Conservation (phyloP, 2,888 invertebrate species). For the Lasioglossum oenotherae region DNA sequence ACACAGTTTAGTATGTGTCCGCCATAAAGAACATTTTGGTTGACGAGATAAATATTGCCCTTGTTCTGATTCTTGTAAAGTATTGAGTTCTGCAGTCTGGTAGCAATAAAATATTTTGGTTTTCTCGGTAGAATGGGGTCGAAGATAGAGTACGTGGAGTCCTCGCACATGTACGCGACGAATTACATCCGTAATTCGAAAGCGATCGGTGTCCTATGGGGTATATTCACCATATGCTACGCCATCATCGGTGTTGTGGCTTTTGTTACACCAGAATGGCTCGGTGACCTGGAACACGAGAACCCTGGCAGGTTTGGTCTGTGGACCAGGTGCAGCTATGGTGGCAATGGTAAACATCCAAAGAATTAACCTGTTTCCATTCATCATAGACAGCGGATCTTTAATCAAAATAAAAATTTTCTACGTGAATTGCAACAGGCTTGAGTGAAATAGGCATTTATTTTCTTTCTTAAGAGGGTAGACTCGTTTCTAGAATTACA, state of each 20-base stretch:
- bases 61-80: too few relatives aligned
- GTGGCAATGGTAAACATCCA: constrained; percentile 78
- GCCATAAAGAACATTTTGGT: too few relatives aligned
- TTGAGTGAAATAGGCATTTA: too few relatives aligned
- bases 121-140: constrained; percentile 89
- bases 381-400: too few relatives aligned
- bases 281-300: constrained; percentile 93
- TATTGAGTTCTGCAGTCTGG: not conserved
- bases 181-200: constrained; percentile 96
- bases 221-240: constrained; percentile 98
- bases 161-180: constrained; percentile 95
- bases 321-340: constrained; percentile 93
- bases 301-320: constrained; percentile 96
- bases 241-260: constrained; percentile 97
- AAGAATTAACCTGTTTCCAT: not conserved
- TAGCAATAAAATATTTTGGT: not conserved
- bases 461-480: too few relatives aligned
- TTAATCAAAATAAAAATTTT: too few relatives aligned
- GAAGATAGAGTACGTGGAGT: constrained; percentile 96
- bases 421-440: too few relatives aligned
- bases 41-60: too few relatives aligned
- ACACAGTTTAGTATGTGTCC: too few relatives aligned
- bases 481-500: too few relatives aligned
- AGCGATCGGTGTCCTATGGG: constrained; percentile 99
- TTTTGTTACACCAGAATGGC: constrained; percentile 97